Percentiles rank a stretch among this genome's conserved stretches.
Evolutionary conservation across 2,113 vertebrate genomes (phyloP).

Genomic region (Corapipo altera): DNA sequence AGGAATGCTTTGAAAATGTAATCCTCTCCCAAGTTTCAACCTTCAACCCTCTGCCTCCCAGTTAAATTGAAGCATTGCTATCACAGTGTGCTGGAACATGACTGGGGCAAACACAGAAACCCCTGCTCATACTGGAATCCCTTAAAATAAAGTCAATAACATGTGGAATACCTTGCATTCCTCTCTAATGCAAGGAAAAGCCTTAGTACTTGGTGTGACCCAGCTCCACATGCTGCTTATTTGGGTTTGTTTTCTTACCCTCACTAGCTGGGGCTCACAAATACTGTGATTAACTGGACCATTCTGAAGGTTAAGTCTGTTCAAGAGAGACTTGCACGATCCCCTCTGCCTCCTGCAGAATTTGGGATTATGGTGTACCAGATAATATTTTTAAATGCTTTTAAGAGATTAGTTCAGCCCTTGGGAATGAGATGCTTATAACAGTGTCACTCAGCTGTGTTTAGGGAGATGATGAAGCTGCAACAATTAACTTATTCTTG

Average conservation of each 20-base stretch:
- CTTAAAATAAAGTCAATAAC: constrained; percentile 27
- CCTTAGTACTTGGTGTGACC: not conserved
- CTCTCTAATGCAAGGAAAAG: not conserved
- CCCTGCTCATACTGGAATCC: not conserved
- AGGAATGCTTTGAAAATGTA: not conserved
- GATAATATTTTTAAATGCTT: not conserved
- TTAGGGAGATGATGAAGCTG: not conserved
- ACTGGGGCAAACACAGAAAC: not conserved
- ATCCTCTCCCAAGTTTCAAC: not conserved
- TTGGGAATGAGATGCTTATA: not conserved
- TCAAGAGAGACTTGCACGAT: not conserved
- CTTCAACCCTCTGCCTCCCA: not conserved
- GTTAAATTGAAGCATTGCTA: not conserved
- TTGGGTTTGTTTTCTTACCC: constrained; percentile 25
- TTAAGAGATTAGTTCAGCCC: not conserved
- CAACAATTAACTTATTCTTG: not conserved
- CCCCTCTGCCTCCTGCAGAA: not conserved
- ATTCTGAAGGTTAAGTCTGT: not conserved
- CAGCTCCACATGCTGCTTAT: not conserved
- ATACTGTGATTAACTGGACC: not conserved
- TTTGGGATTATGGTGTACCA: not conserved
- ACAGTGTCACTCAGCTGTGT: not conserved
- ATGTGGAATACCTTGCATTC: constrained; percentile 7
- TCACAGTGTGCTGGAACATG: not conserved
- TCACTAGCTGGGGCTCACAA: not conserved